A percentile compares a stretch with the other conserved stretches of the same genome.
These are phyloP conservation scores for Cervus canadensis DNA, from an alignment of 2,113 vertebrate species.

Conservation along the genomic window DNA sequence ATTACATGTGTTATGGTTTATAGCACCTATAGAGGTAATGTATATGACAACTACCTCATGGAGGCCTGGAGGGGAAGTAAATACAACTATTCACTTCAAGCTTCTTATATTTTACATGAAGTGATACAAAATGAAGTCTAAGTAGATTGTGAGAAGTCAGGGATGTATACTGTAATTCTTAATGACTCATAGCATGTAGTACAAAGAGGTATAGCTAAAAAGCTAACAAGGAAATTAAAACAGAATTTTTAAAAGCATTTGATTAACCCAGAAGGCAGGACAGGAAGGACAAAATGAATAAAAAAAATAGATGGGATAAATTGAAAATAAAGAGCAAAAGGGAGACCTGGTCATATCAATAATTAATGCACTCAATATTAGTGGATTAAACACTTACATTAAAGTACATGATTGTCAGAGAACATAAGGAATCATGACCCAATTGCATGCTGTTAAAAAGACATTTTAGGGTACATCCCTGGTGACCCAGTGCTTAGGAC, in stretches of 20 bases:
- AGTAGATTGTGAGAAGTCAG: background rate
- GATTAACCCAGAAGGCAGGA: background rate
- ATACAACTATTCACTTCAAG: background rate
- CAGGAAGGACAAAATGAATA: background rate
- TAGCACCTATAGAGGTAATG: no score
- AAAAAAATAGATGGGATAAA: background rate
- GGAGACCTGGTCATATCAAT: background rate
- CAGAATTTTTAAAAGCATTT: background rate
- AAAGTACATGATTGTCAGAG: background rate
- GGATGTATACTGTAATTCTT: background rate
- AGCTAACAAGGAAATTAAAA: background rate
- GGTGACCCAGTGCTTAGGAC: background rate
- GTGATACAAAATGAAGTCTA: background rate
- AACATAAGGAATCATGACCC: background rate
- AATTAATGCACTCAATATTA: background rate
- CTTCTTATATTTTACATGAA: background rate
- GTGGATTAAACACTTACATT: background rate
- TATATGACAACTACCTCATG: background rate
- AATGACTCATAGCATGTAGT: background rate
- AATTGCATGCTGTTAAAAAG: background rate
- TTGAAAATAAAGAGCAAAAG: background rate
- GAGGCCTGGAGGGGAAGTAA: background rate
- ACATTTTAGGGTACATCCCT: background rate
- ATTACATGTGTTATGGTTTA: background rate
- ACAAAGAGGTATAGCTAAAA: background rate